phyloP scores from a whole-genome alignment of 2,797 vertebrate species.

The Sarcophilus harrisii region DNA sequence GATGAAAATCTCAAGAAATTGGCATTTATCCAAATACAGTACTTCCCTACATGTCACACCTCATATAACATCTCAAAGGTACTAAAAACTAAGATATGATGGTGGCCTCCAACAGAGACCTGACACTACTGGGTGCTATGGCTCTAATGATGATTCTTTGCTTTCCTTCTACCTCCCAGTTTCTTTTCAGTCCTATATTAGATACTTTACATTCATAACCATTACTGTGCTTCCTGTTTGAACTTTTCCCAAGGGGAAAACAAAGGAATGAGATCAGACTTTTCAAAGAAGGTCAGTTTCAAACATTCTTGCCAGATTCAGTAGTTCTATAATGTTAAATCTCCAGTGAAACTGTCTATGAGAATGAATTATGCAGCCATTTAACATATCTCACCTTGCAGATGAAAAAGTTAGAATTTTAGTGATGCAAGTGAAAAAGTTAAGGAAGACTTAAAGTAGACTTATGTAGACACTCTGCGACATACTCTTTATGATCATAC shows the following conservation, averaged over 20 bases:
- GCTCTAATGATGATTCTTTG: neutral
- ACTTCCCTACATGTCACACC: neutral
- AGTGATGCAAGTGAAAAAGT: neutral
- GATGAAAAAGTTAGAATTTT: neutral
- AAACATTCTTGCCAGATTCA: neutral
- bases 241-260: neutral
- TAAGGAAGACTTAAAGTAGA: neutral
- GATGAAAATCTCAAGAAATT: slow-evolving; percentile 38
- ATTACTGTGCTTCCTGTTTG: neutral
- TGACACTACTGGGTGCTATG: neutral
- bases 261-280: neutral
- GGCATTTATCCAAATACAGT: neutral
- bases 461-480: neutral
- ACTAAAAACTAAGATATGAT: neutral
- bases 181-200: neutral
- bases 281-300: neutral
- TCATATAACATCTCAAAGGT: slow-evolving; percentile 6
- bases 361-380: neutral
- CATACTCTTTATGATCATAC: neutral
- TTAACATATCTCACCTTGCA: neutral
- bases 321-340: neutral
- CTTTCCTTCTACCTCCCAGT: neutral
- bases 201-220: neutral
- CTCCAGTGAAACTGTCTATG: neutral
- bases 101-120: neutral